Evolutionary conservation across 2,113 vertebrate species (phyloP).

Genomic region (Puntigrus tetrazona): DNA sequence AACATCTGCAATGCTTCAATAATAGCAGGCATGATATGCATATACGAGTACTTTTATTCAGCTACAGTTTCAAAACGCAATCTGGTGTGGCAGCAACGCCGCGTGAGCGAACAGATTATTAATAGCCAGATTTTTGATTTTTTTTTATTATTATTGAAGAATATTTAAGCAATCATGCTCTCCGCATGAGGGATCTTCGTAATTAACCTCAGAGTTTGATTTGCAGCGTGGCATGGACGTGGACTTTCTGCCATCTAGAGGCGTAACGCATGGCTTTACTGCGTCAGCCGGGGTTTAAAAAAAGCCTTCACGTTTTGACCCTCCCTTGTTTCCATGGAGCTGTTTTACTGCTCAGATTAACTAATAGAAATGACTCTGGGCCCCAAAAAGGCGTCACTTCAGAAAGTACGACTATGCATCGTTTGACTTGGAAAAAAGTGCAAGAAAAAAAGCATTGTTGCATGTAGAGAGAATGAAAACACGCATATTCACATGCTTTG

Average conservation of each 20-base stretch:
- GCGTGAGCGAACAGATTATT: constrained; percentile 52
- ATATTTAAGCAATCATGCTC: constrained; percentile 73
- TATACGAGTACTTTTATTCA: not conserved
- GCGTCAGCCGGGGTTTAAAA: not conserved
- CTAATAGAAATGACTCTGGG: not conserved
- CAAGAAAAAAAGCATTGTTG: too few relatives aligned
- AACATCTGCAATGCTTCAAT: not conserved
- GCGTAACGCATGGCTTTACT: not conserved
- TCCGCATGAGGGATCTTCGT: constrained; percentile 71
- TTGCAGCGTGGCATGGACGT: constrained; percentile 50
- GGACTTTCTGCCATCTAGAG: constrained; percentile 76
- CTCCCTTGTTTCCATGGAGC: constrained; percentile 14
- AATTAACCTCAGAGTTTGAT: constrained; percentile 70
- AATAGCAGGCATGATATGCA: constrained; percentile 4
- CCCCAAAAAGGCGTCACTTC: not conserved
- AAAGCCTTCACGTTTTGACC: constrained; percentile 1
- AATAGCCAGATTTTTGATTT: constrained; percentile 46
- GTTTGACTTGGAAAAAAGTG: too few relatives aligned
- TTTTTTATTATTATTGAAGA: constrained; percentile 31
- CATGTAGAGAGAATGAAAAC: too few relatives aligned
- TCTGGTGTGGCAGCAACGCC: constrained; percentile 8
- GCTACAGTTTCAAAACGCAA: not conserved
- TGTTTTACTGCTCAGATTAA: not conserved
- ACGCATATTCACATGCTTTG: too few relatives aligned
- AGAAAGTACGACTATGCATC: not conserved